A percentile compares a stretch with the other conserved stretches of the same genome.
phyloP scores from a whole-genome alignment of 2,113 vertebrate genomes.

The Craseonycteris thonglongyai region DNA sequence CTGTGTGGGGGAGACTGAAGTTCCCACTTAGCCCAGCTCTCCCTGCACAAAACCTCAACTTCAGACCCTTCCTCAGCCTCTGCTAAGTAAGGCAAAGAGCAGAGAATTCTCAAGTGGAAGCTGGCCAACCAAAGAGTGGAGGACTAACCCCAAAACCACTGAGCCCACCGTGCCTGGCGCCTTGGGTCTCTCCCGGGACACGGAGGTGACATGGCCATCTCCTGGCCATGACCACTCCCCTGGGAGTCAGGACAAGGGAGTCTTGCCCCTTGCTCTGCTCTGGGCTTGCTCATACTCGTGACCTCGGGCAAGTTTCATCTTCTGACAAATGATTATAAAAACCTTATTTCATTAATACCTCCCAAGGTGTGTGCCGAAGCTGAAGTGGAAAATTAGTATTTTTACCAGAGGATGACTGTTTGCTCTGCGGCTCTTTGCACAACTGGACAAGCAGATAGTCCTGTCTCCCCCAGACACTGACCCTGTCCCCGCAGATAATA shows the following conservation, averaged over 20 bases:
- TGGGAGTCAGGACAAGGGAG: not conserved
- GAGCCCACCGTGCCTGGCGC: not conserved
- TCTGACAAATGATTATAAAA: not conserved
- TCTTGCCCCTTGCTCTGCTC: not conserved
- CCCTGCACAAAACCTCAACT: not conserved
- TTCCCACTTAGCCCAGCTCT: not conserved
- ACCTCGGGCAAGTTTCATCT: not conserved
- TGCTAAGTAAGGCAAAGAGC: not conserved
- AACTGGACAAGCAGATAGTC: not conserved
- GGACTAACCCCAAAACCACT: not conserved
- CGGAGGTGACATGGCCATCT: not conserved
- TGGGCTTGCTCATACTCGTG: not conserved
- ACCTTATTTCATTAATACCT: not conserved
- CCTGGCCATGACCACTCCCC: not conserved
- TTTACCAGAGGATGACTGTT: not conserved
- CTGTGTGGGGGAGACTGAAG: not conserved
- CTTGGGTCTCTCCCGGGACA: not conserved
- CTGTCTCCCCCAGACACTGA: not conserved
- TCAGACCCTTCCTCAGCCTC: not conserved
- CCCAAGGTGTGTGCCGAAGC: not conserved
- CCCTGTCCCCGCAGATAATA: not conserved
- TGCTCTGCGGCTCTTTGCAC: not conserved
- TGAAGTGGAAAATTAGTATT: constrained; percentile 36
- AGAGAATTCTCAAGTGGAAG: not conserved
- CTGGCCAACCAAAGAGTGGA: not conserved